phyloP scores from a whole-genome alignment of 1,140 invertebrate genomes.

The Sminthurinus signatus region DNA sequence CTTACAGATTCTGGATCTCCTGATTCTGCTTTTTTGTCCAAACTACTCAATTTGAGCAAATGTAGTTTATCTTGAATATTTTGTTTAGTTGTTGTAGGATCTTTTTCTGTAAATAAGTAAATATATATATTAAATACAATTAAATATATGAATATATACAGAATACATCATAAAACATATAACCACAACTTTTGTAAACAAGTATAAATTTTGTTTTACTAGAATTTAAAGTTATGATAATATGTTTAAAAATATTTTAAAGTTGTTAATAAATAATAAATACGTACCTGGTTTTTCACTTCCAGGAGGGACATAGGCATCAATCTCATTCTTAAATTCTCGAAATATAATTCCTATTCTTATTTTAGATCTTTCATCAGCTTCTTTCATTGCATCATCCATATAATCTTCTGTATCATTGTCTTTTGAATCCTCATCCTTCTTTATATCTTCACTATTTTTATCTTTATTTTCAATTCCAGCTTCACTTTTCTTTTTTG shows the following conservation, averaged over 20 bases:
- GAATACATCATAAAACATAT: too few relatives aligned
- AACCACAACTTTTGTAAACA: too few relatives aligned
- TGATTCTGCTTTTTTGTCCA: conserved; percentile 22
- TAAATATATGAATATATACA: background rate
- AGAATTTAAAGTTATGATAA: too few relatives aligned
- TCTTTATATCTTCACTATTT: conserved; percentile 35
- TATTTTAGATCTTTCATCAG: conserved; percentile 63
- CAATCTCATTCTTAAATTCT: conserved; percentile 40
- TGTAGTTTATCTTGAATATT: conserved; percentile 39
- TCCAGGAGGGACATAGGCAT: conserved; percentile 33
- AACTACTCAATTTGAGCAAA: conserved; percentile 38
- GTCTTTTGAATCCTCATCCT: conserved; percentile 50
- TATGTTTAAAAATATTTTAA: too few relatives aligned
- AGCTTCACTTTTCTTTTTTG: conserved; percentile 26
- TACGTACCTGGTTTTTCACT: conserved; percentile 20
- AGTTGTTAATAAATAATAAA: background rate
- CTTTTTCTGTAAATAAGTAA: conserved; percentile 29
- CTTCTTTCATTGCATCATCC: conserved; percentile 67
- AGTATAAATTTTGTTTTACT: too few relatives aligned
- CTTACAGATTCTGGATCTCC: background rate
- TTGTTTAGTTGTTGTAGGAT: conserved; percentile 26
- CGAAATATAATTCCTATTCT: conserved; percentile 55
- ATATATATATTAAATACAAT: conserved; percentile 4
- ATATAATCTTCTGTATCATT: conserved; percentile 71
- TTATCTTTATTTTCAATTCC: conserved; percentile 24